Base-by-base conservation (phyloP, 2,797 vertebrate genomes). In the Potorous gilbertii region DNA sequence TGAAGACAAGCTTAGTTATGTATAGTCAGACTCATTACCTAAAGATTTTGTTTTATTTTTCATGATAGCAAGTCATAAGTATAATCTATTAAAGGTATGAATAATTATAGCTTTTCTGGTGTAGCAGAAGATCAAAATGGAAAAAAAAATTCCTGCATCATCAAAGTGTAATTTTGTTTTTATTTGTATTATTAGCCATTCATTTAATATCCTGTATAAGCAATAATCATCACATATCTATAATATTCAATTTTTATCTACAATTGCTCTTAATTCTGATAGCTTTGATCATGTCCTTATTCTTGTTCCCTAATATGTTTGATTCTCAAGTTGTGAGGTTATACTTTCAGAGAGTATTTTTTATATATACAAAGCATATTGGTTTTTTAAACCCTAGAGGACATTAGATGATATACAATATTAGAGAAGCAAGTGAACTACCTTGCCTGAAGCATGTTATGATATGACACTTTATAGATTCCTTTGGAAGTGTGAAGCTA, bases 301-400 rank as follows among this genome's bases (percentile, higher is more conserved):
- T 55, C 92, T 93, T 96, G 92, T 96, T 92, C 59, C 28, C 95
- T 93, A 95, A 59, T 93, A 97, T 95, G 96, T 94, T 93, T 96
- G 92, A 96, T 97, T 98, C 96, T 90, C 93, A 97, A 96, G 94
- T 96, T 96, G 94, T 92, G 92, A 97, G 96, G 95, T 97, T 97
- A 97, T 31, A 93, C 96, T 93, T 98, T 95, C 95, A 92, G 95
- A 93, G 90, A 5, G 93, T 92, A 96, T 91, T 50, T 95, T 89
- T 97, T 97, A 31, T 92, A 95, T 90, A 92, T 94, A 56, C 94
- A 96, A 90, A 90, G 56, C 74, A 92, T 95, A 94, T 5, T 95
- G 56, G 95, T 97, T 94, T 57, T 94, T 95, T 66, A 62, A 95
- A 96, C 91, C 56, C 59, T 46, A 81, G n/a, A 50, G 18, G 94